Base-by-base conservation (phyloP, 1,140 invertebrate genomes). In the Macrosteles quadrilineatus region DNA sequence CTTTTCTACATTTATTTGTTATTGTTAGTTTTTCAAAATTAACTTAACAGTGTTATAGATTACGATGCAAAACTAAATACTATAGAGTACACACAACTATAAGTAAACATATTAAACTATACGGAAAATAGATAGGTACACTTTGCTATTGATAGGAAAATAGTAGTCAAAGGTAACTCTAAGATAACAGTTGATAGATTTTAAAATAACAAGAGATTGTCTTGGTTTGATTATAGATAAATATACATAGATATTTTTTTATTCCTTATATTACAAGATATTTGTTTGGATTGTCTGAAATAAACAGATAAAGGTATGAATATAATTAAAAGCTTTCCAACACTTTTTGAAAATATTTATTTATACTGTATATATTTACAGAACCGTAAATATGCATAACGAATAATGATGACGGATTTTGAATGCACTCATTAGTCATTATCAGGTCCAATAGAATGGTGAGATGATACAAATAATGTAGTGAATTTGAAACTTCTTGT, bases 131-230 rank as follows among this genome's bases (percentile, higher is more conserved):
- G n/a, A 50, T 50, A 11, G 6, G n/a, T 21, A 50, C 14, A 50
- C 21, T 3, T 3, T 17, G n/a, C n/a, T 19, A 50, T 17, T 9
- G 21, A 50, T 19, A 19, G 21, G 47, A 17, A 50, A 50, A 19
- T 50, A 50, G 47, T 17, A 50, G 14, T 50, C n/a, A n/a, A 50
- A 50, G 47, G n/a, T 17, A 50, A 50, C n/a, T 50, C 47, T 50
- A 50, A 21, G 14, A 50, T 50, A 50, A 50, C 47, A 50, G 14
- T 50, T 50, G 6, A 50, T 50, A 50, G 47, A 19, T 19, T 50
- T 50, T 50, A 50, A 50, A 50, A 50, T 50, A 50, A 50, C 47
- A 50, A 19, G 47, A 50, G 47, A 50, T 50, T 50, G 47, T 50
- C 47, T 17, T 17, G 14, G n/a, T 50, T 50, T 50, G 47, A 50